Conservation (phyloP, 2,113 vertebrate genomes). For the Harpagus bidentatus region DNA sequence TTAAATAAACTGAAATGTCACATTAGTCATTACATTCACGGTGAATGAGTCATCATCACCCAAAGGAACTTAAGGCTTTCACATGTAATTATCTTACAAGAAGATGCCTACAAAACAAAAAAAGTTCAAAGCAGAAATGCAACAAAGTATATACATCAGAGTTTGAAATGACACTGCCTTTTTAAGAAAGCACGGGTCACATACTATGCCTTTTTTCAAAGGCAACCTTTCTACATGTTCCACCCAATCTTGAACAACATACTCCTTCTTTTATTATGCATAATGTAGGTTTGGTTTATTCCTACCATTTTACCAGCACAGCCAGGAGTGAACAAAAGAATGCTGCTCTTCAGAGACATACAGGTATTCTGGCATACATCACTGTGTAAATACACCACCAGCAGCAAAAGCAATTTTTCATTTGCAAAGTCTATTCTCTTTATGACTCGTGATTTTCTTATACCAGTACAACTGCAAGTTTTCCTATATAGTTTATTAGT, state of each 20-base stretch:
- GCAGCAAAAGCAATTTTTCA: neutral
- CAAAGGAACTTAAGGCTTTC: neutral
- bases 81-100: neutral
- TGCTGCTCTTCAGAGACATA: neutral
- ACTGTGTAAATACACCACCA: neutral
- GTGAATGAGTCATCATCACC: constrained; percentile 15
- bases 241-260: neutral
- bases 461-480: neutral
- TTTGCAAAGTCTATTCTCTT: neutral
- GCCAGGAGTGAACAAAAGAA: neutral
- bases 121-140: neutral
- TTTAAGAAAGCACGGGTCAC: neutral
- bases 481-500: neutral
- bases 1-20: neutral
- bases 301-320: neutral
- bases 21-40: neutral
- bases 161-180: neutral
- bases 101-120: neutral
- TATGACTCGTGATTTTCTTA: neutral
- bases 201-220: neutral
- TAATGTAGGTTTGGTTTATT: neutral
- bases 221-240: neutral
- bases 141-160: neutral
- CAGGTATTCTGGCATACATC: accelerated
- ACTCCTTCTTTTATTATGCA: neutral